Evolutionary conservation across 2,797 vertebrate genomes (phyloP), one percentile per base, ranked within the genome.

Genomic region (Cossypha niveicapilla): DNA sequence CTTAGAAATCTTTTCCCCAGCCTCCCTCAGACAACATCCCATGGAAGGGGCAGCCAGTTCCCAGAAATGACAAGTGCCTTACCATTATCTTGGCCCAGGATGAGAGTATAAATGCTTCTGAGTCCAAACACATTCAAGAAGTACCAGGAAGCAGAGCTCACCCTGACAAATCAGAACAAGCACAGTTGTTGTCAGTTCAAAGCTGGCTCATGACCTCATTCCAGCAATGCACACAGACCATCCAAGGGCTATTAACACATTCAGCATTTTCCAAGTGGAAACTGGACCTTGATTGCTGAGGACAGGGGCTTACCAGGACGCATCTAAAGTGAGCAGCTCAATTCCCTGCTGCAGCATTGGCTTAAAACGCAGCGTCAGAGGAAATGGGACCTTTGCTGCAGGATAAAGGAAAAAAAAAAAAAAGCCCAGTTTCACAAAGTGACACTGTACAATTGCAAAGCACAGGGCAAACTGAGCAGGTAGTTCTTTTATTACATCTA

Each of bases 91-190:
- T 99, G 99, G 94, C 99, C 99, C 72, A 99, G 97, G 95, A 99
- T 99, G 90, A 99, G 97, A 7, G 99, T 99, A 95, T 99, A 99
- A 98, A 99, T 99, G 98, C 99, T 99, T 96, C 99, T 97, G 79
- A 99, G 98, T 95, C 99, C 99, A 98, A 99, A 99, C 37, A 99
- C 99, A 91, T 99, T 99, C 92, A 99, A 98, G 95, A 99, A 99
- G 97, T 99, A 99, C 99, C 99, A 99, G 28, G 99, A 99, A 30
- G 99, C 99, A 63, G 99, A 99, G 97, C 99, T 99, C 93, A 99
- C 99, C 99, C 99, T 99, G 88, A 78, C 54, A 94, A 97, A 95
- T 86, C 30, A 97, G 82, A 96, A 84, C 41, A 91, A 86, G 86
- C 41, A 61, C 6, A 7, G 50, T 1, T 79, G 41, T 28, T 73